These are phyloP conservation scores for Chymomyza amoena DNA, from an alignment of 2,888 invertebrate species.

Conservation along the genomic window DNA sequence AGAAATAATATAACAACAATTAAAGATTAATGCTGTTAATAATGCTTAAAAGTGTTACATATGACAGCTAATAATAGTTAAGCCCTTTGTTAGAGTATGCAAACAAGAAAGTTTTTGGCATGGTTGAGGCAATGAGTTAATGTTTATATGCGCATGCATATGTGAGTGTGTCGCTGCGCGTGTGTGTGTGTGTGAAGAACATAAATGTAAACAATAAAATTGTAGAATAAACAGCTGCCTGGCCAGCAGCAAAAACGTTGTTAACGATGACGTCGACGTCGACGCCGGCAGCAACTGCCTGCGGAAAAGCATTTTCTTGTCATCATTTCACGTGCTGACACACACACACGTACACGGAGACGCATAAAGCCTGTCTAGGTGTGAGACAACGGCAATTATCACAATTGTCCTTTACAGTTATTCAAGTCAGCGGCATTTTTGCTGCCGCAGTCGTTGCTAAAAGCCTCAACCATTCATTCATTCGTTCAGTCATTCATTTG, in stretches of 20 bases:
- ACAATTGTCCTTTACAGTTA: slow-evolving; percentile 62
- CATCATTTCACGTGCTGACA: slow-evolving; percentile 58
- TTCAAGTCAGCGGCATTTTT: slow-evolving; percentile 19
- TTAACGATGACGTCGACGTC: slow-evolving; percentile 26
- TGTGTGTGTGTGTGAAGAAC: slow-evolving; percentile 33
- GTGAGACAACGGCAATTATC: slow-evolving; percentile 73
- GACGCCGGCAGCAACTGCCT: slow-evolving; percentile 48
- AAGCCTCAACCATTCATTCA: slow-evolving; percentile 53
- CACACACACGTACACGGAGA: not conserved
- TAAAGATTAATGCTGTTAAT: too few relatives aligned
- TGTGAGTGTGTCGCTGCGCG: slow-evolving; percentile 12
- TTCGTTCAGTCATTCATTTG: slow-evolving; percentile 29
- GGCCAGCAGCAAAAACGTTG: slow-evolving; percentile 13
- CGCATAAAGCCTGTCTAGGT: slow-evolving; percentile 37
- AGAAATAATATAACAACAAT: too few relatives aligned
- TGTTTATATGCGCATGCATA: not conserved
- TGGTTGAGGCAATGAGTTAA: not conserved
- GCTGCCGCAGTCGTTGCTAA: slow-evolving; percentile 32
- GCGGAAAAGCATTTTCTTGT: slow-evolving; percentile 70
- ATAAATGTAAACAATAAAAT: slow-evolving; percentile 73
- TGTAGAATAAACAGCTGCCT: slow-evolving; percentile 59
- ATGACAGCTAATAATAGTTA: not conserved
- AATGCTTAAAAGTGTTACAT: not conserved
- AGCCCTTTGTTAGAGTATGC: not conserved
- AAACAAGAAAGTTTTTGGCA: slow-evolving; percentile 5